Evolutionary conservation across 2,797 vertebrate species (phyloP), one percentile per base, ranked within the genome.

Genomic region (Myoxocephalus aenaeus): DNA sequence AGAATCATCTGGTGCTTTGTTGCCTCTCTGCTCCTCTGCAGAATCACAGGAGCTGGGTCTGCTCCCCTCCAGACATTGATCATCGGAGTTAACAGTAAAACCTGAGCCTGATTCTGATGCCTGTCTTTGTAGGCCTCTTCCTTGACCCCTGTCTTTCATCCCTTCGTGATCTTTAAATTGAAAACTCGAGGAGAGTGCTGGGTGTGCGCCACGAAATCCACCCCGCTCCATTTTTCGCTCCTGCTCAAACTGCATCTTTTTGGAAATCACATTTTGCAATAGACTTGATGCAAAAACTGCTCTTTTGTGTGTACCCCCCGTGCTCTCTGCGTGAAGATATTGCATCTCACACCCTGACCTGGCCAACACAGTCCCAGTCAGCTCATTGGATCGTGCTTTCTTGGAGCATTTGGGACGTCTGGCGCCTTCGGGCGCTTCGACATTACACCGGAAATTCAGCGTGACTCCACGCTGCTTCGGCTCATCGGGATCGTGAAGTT

Each of bases 181-280:
- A 18, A 77, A 75, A 64, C 79, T 82, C 25, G 87, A 80, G 20
- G 92, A 90, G 11, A 63, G 70, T 3, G 81, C 64, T 0, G 90
- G 71, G 40, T 87, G 10, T 0, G 64, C 79, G 66, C 96, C 95
- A 0, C 82, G 83, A 40, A 96, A 93, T 77, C 97, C 95, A 0
- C 97, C 97, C 62, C 97, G 93, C 86, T 99, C 98, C 97, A 97
- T 97, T 88, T 97, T 97, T 65, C 96, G 94, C 90, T 98, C 98
- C 22, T 98, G 96, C 46, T 99, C 98, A 74, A 96, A 95, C 85
- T 96, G 97, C 98, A 99, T 99, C 90, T 98, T 99, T 93, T 99
- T 99, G 77, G 97, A 99, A 90, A 99, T 98, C 0, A 99, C 96
- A 40, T 98, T 99, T 94, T 98, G 96, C 72, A 99, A 93, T 22